These are phyloP conservation scores for Siphamia tubifer DNA, from an alignment of 2,113 vertebrate species.

Conservation along the genomic window DNA sequence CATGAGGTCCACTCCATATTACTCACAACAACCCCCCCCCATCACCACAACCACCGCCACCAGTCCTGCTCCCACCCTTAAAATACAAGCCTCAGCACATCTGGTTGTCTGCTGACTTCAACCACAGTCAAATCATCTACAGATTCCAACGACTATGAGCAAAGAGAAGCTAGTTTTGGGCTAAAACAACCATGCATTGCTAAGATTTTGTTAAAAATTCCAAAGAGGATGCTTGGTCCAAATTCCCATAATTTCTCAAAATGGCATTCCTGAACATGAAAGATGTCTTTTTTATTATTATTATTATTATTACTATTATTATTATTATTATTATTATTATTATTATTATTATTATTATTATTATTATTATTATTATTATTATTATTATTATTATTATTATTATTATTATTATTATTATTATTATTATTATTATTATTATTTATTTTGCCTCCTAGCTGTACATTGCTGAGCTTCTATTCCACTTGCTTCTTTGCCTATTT, in stretches of 20 bases:
- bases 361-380: too few species aligned
- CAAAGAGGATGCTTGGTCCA: too few species aligned
- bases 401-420: too few species aligned
- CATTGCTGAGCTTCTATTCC: too few species aligned
- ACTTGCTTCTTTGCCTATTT: too few species aligned
- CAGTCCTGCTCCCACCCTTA: too few species aligned
- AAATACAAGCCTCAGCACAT: constrained; percentile 26
- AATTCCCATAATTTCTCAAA: neutral
- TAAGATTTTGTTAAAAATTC: constrained; percentile 12
- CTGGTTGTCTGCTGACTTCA: constrained; percentile 36
- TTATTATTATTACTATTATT: too few species aligned
- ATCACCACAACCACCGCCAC: neutral
- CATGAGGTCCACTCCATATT: neutral
- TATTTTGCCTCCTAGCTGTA: too few species aligned
- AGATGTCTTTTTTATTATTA: neutral
- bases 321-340: too few species aligned
- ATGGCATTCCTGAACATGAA: constrained; percentile 1
- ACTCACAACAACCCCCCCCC: neutral
- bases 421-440: too few species aligned
- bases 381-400: too few species aligned
- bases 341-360: too few species aligned
- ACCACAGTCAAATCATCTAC: constrained; percentile 11
- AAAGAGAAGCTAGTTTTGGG: neutral
- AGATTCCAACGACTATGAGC: constrained; percentile 4
- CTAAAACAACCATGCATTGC: neutral